A percentile compares a stretch with the other conserved stretches of the same genome.
phyloP scores from a whole-genome alignment of 2,888 invertebrate species.

The Copidosoma aretas region DNA sequence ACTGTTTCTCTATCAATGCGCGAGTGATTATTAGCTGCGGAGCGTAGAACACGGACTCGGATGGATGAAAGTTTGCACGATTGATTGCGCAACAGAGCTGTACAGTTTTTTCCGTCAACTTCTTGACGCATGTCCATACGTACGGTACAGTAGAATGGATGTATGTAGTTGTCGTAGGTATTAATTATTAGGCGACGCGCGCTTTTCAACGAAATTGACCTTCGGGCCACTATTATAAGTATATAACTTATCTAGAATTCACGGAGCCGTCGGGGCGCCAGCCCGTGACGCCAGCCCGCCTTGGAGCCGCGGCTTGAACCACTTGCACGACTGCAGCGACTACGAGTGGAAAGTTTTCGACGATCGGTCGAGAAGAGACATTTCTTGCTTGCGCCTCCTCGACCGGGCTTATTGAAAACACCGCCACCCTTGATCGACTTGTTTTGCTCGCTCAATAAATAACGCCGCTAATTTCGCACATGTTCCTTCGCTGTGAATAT shows the following conservation, averaged over 20 bases:
- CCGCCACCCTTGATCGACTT: slow-evolving; percentile 19
- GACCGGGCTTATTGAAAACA: no score
- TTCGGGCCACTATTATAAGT: slow-evolving; percentile 15
- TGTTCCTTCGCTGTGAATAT: not conserved
- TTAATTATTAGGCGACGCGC: slow-evolving; percentile 1
- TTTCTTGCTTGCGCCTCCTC: slow-evolving; percentile 16
- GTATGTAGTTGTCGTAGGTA: not conserved
- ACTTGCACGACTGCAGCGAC: not conserved
- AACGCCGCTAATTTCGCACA: slow-evolving; percentile 10
- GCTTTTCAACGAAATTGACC: slow-evolving; percentile 23
- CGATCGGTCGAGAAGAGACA: slow-evolving; percentile 31
- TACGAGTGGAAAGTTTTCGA: slow-evolving; percentile 26
- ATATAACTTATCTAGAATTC: slow-evolving; percentile 12
- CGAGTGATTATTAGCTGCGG: no score
- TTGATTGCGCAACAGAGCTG: slow-evolving; percentile 18
- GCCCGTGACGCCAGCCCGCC: slow-evolving; percentile 15
- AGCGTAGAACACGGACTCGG: not conserved
- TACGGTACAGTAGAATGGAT: no score
- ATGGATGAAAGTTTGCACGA: slow-evolving; percentile 13
- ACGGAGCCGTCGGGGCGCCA: slow-evolving; percentile 24
- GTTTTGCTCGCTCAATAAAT: slow-evolving; percentile 30
- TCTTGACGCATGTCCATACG: no score
- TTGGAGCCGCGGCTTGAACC: slow-evolving; percentile 8
- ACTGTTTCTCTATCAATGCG: no score
- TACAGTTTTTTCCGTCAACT: no score